These are phyloP conservation scores for Abrostola triplasia DNA, from an alignment of 2,888 invertebrate genomes.

Conservation along the genomic window DNA sequence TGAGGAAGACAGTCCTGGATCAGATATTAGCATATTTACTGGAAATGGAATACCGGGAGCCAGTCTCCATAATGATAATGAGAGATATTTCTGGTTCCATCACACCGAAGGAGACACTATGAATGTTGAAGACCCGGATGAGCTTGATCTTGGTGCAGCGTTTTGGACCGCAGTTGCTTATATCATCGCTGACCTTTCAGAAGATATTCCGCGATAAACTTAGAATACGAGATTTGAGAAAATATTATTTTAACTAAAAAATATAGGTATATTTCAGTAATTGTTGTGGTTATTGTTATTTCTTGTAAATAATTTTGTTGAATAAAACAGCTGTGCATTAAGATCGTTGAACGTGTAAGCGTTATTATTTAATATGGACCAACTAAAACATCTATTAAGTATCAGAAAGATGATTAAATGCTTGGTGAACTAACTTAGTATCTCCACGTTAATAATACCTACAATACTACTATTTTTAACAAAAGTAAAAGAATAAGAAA, in stretches of 20 bases:
- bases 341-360: too few relatives aligned
- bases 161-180: constrained; percentile 94
- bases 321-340: too few relatives aligned
- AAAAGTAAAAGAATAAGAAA: too few relatives aligned
- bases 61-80: constrained; percentile 91
- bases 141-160: constrained; percentile 92
- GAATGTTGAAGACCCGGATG: constrained; percentile 91
- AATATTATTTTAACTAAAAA: background rate
- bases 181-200: constrained; percentile 92
- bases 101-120: constrained; percentile 94
- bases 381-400: too few relatives aligned
- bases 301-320: too few relatives aligned
- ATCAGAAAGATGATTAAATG: too few relatives aligned
- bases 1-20: constrained; percentile 88
- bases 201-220: constrained; percentile 89
- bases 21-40: constrained; percentile 91
- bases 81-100: constrained; percentile 92
- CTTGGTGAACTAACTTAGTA: too few relatives aligned
- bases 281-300: too few relatives aligned
- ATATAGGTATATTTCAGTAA: too few relatives aligned
- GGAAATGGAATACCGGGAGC: constrained; percentile 91
- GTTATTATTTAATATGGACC: too few relatives aligned
- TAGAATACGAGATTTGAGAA: background rate
- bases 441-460: too few relatives aligned
- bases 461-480: too few relatives aligned